These are phyloP conservation scores for Latheticus oryzae DNA, from an alignment of 2,888 invertebrate species.

Conservation along the genomic window DNA sequence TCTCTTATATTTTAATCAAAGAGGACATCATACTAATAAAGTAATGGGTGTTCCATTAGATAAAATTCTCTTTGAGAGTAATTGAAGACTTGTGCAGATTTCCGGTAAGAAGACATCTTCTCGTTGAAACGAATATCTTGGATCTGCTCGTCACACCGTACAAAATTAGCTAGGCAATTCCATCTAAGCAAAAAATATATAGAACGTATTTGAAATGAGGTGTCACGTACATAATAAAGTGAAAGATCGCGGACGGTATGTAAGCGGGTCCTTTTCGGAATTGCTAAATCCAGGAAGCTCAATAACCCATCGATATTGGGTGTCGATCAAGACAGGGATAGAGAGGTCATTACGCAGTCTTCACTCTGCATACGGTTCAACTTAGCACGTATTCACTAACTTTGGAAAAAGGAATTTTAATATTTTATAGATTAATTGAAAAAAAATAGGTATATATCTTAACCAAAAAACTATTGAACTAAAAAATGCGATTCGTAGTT, in stretches of 20 bases:
- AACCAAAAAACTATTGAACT: too few species aligned
- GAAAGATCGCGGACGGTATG: slow-evolving; percentile 50
- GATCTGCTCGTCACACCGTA: slow-evolving; percentile 1
- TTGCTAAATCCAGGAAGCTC: slow-evolving; percentile 49
- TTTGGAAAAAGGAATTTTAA: too few species aligned
- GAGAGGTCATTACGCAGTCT: slow-evolving; percentile 48
- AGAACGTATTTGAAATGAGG: slow-evolving; percentile 45
- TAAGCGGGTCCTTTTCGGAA: slow-evolving; percentile 46
- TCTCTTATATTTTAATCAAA: slow-evolving; percentile 30
- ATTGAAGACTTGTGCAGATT: slow-evolving; percentile 14
- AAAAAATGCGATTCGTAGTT: too few species aligned
- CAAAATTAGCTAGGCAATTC: slow-evolving; percentile 35
- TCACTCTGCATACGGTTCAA: slow-evolving; percentile 41
- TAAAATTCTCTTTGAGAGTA: slow-evolving; percentile 25
- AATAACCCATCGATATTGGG: slow-evolving; percentile 50
- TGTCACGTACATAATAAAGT: slow-evolving; percentile 53
- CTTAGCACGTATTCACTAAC: too few species aligned
- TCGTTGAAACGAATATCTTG: slow-evolving; percentile 1
- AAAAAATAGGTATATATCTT: too few species aligned
- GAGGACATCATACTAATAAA: slow-evolving; percentile 23
- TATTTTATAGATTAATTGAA: too few species aligned
- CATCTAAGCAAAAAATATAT: slow-evolving; percentile 33
- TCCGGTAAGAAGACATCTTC: background rate
- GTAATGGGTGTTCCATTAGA: slow-evolving; percentile 32
- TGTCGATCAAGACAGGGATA: slow-evolving; percentile 41